Evolutionary conservation across 2,113 vertebrate genomes (phyloP).

Genomic region (Diphyllodes magnificus): DNA sequence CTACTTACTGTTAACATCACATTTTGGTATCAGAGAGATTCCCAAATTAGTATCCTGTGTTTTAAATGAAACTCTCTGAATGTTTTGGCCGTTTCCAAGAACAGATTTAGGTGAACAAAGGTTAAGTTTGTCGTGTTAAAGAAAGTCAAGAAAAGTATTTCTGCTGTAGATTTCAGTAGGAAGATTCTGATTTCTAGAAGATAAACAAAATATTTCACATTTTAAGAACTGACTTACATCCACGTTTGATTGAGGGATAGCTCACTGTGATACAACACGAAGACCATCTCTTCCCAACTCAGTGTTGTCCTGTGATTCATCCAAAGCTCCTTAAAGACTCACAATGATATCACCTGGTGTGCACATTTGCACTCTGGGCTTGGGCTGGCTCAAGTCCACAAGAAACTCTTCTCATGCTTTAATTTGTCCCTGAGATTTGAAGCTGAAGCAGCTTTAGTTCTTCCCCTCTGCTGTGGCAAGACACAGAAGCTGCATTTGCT

Average conservation of each 20-base stretch:
- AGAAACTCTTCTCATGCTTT: neutral
- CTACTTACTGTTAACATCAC: neutral
- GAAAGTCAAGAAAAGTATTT: neutral
- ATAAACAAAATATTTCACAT: neutral
- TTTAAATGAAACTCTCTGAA: neutral
- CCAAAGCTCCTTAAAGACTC: neutral
- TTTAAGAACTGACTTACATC: neutral
- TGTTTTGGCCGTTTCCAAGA: neutral
- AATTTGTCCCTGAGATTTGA: neutral
- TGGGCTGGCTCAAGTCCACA: neutral
- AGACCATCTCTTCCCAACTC: neutral
- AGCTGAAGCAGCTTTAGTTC: neutral
- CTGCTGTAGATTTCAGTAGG: neutral
- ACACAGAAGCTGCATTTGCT: neutral
- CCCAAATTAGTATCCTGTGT: neutral
- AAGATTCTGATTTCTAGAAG: neutral
- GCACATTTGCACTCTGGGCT: rapidly evolving
- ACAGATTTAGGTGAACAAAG: neutral
- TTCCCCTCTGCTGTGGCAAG: neutral
- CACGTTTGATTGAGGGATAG: neutral
- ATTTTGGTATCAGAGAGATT: neutral
- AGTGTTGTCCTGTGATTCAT: neutral
- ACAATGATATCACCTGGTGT: neutral
- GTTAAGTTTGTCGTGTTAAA: neutral
- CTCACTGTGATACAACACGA: rapidly evolving